Base-by-base conservation (phyloP, 1,140 invertebrate genomes). In the Eulimnadia texana region DNA sequence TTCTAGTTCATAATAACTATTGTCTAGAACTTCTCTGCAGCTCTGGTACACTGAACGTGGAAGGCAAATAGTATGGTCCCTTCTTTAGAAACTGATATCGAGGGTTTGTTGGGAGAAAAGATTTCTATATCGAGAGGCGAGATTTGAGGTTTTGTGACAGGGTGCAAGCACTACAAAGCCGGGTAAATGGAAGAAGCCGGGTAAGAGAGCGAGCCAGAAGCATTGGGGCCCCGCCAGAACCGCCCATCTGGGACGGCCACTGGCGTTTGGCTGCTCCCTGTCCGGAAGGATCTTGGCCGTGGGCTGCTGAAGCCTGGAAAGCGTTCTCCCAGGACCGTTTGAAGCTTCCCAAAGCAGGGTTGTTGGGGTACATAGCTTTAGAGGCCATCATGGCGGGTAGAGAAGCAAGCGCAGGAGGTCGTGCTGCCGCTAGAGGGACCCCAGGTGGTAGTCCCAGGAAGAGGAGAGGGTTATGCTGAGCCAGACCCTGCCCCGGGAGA, bases 321-420 rank as follows among this genome's bases (percentile, higher is more conserved):
- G 64, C 67, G 60, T 74, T 70, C 58, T 74, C 67, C 68, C 68
- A 74, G n/a, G 74, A 71, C 69, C 75, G 54, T 71, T 78, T 70
- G 71, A 75, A 71, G 69, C 56, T 71, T 66, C 58, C 65, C 71
- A 11, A 68, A 13, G 54, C 25, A 58, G 68, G 27, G 33, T 67
- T 60, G 64, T 65, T 66, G 33, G 68, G 50, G 50, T 64, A 42
- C 61, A 63, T 49, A 64, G 55, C 24, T 62, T 52, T 13, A 55
- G 52, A 25, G 33, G 67, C 11, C 61, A 62, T 53, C 62, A 29
- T 20, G 62, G 55, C 61, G 58, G 63, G 33, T 61, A 61, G 25
- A 55, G 61, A 22, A 24, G 42, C 9, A 24, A 54, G 9, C 56
- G 65, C 33, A 60, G 57, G 57, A 63, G 67, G 42, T 64, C 72